These are phyloP conservation scores for Fistularia commersonii DNA, from an alignment of 2,797 vertebrate genomes.

Conservation along the genomic window DNA sequence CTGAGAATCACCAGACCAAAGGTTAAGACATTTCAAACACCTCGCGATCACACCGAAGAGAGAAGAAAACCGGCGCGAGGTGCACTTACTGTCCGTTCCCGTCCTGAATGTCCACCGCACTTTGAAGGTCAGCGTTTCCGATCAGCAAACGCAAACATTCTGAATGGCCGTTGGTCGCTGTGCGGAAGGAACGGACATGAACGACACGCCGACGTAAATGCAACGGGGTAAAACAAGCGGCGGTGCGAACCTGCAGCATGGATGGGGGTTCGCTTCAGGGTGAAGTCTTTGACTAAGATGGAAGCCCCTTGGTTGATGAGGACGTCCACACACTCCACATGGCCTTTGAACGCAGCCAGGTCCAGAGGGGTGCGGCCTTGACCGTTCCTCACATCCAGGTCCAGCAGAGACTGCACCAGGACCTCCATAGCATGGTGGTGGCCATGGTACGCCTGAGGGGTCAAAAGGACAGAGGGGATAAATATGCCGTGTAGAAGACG, in stretches of 20 bases:
- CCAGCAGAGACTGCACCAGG: slow-evolving; percentile 92
- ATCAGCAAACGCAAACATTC: slow-evolving; percentile 96
- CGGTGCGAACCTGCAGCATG: slow-evolving; percentile 87
- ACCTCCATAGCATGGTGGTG: slow-evolving; percentile 97
- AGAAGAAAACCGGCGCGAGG: background rate
- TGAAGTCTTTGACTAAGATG: slow-evolving; percentile 93
- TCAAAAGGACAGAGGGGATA: background rate
- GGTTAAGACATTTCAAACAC: background rate
- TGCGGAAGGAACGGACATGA: slow-evolving; percentile 9
- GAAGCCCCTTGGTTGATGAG: slow-evolving; percentile 98
- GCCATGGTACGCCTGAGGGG: slow-evolving; percentile 89
- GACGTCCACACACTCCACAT: slow-evolving; percentile 96
- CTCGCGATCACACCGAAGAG: background rate
- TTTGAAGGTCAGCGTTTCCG: slow-evolving; percentile 94
- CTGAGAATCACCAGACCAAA: slow-evolving; percentile 58
- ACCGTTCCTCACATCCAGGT: slow-evolving; percentile 91
- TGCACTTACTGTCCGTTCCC: slow-evolving; percentile 93
- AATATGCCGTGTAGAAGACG: background rate
- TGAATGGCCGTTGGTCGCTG: slow-evolving; percentile 96
- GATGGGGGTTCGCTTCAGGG: slow-evolving; percentile 92
- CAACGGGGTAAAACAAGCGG: background rate
- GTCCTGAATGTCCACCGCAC: slow-evolving; percentile 96
- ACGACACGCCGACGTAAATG: background rate
- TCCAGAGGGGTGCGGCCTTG: slow-evolving; percentile 93
- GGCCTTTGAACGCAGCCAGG: slow-evolving; percentile 94